Percentiles rank a stretch among this genome's conserved stretches.
Conservation (phyloP, 2,797 vertebrate genomes). For the Cossypha caffra region DNA sequence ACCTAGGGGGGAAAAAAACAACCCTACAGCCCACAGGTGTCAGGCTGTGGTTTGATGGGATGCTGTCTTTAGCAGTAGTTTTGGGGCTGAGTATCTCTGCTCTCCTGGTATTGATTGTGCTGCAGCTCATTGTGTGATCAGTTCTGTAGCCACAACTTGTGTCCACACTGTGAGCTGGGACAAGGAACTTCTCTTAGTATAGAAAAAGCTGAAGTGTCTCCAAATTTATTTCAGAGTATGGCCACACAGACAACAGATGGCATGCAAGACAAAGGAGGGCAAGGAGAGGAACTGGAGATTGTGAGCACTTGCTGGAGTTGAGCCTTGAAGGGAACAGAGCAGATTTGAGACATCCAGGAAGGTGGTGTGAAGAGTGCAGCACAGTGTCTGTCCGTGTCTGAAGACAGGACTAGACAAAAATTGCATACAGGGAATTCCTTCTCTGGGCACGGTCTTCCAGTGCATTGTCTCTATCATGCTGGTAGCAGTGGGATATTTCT, state of each 20-base stretch:
- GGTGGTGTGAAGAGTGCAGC: background rate
- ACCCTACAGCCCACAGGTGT: background rate
- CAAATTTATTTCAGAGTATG: background rate
- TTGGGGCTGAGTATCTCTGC: background rate
- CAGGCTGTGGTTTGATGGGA: background rate
- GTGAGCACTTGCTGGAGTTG: background rate
- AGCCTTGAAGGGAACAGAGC: background rate
- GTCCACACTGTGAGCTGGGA: background rate
- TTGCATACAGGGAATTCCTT: background rate
- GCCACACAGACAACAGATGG: rapidly evolving
- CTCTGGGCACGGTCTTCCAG: background rate
- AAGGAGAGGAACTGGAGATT: background rate
- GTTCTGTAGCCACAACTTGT: background rate
- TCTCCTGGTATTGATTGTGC: background rate
- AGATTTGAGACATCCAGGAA: background rate
- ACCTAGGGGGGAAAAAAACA: rapidly evolving
- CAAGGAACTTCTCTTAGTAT: background rate
- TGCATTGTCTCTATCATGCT: rapidly evolving
- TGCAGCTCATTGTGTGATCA: background rate
- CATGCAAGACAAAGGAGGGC: background rate
- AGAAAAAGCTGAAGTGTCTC: background rate
- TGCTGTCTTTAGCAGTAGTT: background rate
- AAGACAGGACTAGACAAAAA: background rate
- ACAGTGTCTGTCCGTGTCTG: rapidly evolving
- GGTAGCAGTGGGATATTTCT: background rate